phyloP scores from a whole-genome alignment of 2,797 vertebrate genomes.

The Podarcis siculus region DNA sequence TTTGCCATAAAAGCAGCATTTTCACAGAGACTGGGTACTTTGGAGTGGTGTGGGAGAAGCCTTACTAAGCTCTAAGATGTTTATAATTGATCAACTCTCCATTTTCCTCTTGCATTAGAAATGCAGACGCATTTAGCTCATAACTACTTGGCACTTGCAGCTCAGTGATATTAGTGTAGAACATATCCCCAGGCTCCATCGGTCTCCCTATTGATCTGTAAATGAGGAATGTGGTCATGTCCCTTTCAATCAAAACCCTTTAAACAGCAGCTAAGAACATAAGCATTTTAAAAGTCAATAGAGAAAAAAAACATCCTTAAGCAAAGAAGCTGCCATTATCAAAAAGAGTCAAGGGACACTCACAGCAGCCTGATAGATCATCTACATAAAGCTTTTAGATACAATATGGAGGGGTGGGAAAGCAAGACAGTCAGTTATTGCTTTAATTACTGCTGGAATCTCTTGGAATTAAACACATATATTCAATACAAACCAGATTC shows the following conservation, averaged over 20 bases:
- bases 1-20: not conserved
- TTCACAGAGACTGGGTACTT: not conserved
- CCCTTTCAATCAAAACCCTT: constrained; percentile 11
- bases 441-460: not conserved
- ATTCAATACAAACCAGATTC: not conserved
- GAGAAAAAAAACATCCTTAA: not conserved
- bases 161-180: not conserved
- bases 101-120: constrained; percentile 39
- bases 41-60: not conserved
- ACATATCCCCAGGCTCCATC: not conserved
- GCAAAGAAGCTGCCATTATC: constrained; percentile 29
- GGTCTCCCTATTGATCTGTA: rapidly evolving
- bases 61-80: not conserved
- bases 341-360: not conserved
- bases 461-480: not conserved
- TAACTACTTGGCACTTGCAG: constrained; percentile 3
- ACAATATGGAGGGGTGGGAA: not conserved
- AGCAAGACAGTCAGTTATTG: not conserved
- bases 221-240: constrained; percentile 22
- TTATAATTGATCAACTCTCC: constrained; percentile 17
- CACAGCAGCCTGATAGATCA: not conserved
- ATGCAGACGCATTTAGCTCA: constrained; percentile 30
- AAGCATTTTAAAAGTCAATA: constrained; percentile 13
- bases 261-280: constrained; percentile 13
- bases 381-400: not conserved